Conservation (phyloP, 2,797 vertebrate species). For the Lerista edwardsae region DNA sequence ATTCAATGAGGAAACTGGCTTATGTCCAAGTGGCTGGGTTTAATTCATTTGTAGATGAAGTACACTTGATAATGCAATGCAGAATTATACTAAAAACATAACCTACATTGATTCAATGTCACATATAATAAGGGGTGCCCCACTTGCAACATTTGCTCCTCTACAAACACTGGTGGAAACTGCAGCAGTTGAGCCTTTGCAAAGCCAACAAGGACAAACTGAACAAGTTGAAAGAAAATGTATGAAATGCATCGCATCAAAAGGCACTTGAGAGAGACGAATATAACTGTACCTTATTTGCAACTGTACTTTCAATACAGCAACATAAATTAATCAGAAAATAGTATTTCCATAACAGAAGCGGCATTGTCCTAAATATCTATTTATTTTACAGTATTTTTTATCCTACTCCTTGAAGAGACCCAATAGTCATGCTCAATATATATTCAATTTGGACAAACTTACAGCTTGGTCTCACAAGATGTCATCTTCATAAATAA, state of each 20-base stretch:
- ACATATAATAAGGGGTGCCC: neutral
- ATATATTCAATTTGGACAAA: neutral
- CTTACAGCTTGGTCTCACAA: neutral
- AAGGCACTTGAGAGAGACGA: neutral
- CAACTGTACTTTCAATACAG: neutral
- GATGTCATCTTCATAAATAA: neutral
- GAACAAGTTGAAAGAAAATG: neutral
- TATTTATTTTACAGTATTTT: too few species aligned
- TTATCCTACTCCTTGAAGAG: too few species aligned
- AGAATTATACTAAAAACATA: neutral
- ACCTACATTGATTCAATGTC: too few species aligned
- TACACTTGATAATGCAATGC: neutral
- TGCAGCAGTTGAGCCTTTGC: neutral
- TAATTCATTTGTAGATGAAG: neutral
- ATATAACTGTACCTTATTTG: neutral
- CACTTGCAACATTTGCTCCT: neutral
- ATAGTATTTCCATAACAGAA: neutral
- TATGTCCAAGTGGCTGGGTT: neutral
- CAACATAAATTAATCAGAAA: neutral
- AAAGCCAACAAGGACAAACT: neutral
- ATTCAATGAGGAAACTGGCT: neutral
- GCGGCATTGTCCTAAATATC: too few species aligned
- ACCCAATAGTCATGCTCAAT: too few species aligned
- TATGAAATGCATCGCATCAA: neutral
- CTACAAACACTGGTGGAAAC: neutral